phyloP scores from a whole-genome alignment of 2,113 vertebrate species.

The Lepisosteus oculatus region DNA sequence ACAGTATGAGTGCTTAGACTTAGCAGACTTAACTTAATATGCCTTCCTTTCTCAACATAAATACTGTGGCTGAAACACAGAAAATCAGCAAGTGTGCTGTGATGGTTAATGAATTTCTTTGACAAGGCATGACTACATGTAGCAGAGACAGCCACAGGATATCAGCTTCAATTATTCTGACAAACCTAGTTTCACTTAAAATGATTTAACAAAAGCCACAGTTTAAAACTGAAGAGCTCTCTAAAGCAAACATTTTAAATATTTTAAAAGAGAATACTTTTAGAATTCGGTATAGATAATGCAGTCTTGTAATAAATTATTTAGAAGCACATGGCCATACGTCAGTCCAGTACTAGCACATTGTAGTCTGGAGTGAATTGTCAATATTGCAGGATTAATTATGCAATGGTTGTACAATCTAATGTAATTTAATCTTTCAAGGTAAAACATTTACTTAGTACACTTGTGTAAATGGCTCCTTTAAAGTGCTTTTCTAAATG shows the following conservation, averaged over 20 bases:
- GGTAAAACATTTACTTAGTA: constrained; percentile 15
- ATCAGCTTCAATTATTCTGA: too few relatives aligned
- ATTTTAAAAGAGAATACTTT: neutral
- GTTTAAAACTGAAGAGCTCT: too few relatives aligned
- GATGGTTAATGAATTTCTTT: neutral
- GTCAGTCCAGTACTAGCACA: constrained; percentile 8
- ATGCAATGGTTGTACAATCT: constrained; percentile 14
- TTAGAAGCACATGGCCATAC: constrained; percentile 5
- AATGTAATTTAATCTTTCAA: constrained; percentile 20
- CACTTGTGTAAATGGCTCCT: constrained; percentile 16
- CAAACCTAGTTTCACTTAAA: too few relatives aligned
- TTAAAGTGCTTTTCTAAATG: constrained; percentile 17
- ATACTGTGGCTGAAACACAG: too few relatives aligned
- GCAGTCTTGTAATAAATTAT: constrained; percentile 27
- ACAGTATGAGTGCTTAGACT: too few relatives aligned
- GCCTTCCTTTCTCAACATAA: too few relatives aligned
- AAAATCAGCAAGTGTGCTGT: too few relatives aligned
- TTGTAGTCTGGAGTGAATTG: neutral
- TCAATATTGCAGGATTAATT: constrained; percentile 28
- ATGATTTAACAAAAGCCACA: too few relatives aligned
- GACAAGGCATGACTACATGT: neutral
- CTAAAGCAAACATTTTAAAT: too few relatives aligned
- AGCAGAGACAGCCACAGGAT: neutral
- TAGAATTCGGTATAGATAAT: constrained; percentile 23
- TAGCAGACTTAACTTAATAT: too few relatives aligned